Percentiles rank a stretch among this genome's conserved stretches.
These are phyloP conservation scores for Lepidocyrtoides sp. DNA, from an alignment of 2,888 invertebrate species.

Conservation along the genomic window DNA sequence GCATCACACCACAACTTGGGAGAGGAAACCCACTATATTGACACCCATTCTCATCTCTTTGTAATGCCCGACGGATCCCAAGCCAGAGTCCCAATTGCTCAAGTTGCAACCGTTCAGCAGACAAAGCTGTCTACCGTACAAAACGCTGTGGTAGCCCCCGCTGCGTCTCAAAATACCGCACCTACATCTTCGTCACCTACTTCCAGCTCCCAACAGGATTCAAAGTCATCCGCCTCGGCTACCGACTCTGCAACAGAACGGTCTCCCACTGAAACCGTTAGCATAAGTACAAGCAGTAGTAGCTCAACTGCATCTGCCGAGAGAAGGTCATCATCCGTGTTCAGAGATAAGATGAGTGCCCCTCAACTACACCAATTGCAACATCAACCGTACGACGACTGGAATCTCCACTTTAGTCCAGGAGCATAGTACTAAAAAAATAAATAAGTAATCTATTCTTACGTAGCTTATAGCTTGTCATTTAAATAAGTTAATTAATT, in stretches of 20 bases:
- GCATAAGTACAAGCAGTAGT: constrained; percentile 22
- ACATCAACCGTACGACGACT: constrained; percentile 56
- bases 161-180: not conserved
- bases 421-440: constrained; percentile 4
- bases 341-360: constrained; percentile 17
- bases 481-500: not conserved
- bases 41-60: constrained; percentile 61
- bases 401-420: constrained; percentile 62
- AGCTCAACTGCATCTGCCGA: not conserved
- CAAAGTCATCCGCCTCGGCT: not conserved
- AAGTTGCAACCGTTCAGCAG: not conserved
- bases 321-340: constrained; percentile 29
- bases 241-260: not conserved
- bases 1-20: constrained; percentile 5
- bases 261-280: constrained; percentile 8
- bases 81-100: constrained; percentile 37
- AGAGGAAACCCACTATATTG: constrained; percentile 51
- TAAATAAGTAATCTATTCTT: not conserved
- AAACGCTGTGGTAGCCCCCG: not conserved
- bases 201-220: not conserved
- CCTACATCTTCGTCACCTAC: not conserved
- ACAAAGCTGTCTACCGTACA: not conserved
- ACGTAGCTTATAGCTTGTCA: not conserved
- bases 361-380: not conserved
- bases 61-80: constrained; percentile 56